A percentile compares a stretch with the other conserved stretches of the same genome.
Evolutionary conservation across 2,888 invertebrate species (phyloP).

Genomic region (Protodeltote pygarga): DNA sequence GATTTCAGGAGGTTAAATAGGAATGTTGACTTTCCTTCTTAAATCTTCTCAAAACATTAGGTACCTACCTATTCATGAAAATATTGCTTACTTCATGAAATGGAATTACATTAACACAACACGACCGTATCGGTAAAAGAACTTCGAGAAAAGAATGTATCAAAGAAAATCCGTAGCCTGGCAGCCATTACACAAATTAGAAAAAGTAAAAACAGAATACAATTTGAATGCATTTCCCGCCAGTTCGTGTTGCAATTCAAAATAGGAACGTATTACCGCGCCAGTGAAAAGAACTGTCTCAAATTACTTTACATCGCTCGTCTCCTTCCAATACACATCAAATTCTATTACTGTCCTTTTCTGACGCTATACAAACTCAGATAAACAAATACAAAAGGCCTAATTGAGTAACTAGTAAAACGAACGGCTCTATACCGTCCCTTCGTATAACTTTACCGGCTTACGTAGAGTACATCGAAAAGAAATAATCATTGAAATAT

Average conservation of each 20-base stretch:
- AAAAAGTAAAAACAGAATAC: slow-evolving; percentile 70
- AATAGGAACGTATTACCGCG: slow-evolving; percentile 84
- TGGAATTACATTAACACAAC: too few species aligned
- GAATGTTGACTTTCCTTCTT: not conserved
- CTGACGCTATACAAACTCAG: slow-evolving; percentile 83
- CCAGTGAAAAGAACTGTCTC: slow-evolving; percentile 86
- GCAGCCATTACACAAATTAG: slow-evolving; percentile 79
- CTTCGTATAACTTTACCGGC: slow-evolving; percentile 70
- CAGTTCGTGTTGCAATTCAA: slow-evolving; percentile 85
- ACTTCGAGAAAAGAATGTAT: slow-evolving; percentile 55
- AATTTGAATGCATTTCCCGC: slow-evolving; percentile 84
- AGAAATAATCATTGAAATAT: slow-evolving; percentile 36
- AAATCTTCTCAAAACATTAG: too few species aligned
- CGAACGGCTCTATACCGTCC: slow-evolving; percentile 83
- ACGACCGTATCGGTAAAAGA: slow-evolving; percentile 7
- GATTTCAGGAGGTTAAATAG: too few species aligned
- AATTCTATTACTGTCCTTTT: slow-evolving; percentile 59
- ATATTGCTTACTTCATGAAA: too few species aligned
- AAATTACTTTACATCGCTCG: slow-evolving; percentile 78
- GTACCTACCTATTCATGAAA: not conserved
- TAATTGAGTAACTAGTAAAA: slow-evolving; percentile 88
- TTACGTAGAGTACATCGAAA: slow-evolving; percentile 42
- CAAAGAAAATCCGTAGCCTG: slow-evolving; percentile 75
- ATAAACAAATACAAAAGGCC: slow-evolving; percentile 88
- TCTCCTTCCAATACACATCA: slow-evolving; percentile 55